Conservation (phyloP, 1,140 invertebrate species). For the Gonioctena quinquepunctata region DNA sequence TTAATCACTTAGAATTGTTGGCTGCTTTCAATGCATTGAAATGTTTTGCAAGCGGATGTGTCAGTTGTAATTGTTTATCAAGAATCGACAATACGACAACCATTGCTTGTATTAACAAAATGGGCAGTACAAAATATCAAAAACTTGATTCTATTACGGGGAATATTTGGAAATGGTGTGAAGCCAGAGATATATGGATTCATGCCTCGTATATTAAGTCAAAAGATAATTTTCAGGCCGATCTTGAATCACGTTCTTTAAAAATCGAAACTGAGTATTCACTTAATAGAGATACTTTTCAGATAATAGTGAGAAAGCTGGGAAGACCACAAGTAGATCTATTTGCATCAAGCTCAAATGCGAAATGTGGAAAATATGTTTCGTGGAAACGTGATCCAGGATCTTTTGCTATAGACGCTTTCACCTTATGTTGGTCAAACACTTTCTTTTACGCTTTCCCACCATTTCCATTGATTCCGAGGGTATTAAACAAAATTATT, state of each 20-base stretch:
- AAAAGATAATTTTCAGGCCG: conserved; percentile 24
- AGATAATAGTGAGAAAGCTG: conserved; percentile 17
- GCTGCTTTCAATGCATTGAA: conserved; percentile 19
- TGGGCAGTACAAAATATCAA: conserved; percentile 37
- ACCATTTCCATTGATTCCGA: conserved; percentile 35
- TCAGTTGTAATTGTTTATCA: conserved; percentile 7
- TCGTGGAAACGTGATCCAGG: conserved; percentile 40
- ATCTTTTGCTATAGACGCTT: conserved; percentile 37
- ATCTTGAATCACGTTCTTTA: conserved; percentile 34
- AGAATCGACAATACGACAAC: conserved; percentile 17
- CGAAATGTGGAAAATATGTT: conserved; percentile 36
- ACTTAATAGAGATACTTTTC: conserved; percentile 22
- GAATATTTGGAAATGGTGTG: conserved; percentile 44
- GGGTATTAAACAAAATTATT: conserved; percentile 38
- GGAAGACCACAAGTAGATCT: conserved; percentile 33
- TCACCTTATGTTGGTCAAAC: conserved; percentile 34
- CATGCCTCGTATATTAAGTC: conserved; percentile 37
- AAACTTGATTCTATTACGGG: conserved; percentile 29
- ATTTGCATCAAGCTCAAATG: conserved; percentile 40
- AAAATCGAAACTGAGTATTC: conserved; percentile 24
- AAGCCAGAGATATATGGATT: conserved; percentile 36
- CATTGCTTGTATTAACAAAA: conserved; percentile 19
- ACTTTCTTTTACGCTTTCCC: conserved; percentile 38
- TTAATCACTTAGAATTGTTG: conserved; percentile 21
- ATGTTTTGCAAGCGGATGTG: conserved; percentile 11